Percentiles rank a stretch among this genome's conserved stretches.
Evolutionary conservation across 2,888 invertebrate genomes (phyloP).

Genomic region (Dendrolimus pini): DNA sequence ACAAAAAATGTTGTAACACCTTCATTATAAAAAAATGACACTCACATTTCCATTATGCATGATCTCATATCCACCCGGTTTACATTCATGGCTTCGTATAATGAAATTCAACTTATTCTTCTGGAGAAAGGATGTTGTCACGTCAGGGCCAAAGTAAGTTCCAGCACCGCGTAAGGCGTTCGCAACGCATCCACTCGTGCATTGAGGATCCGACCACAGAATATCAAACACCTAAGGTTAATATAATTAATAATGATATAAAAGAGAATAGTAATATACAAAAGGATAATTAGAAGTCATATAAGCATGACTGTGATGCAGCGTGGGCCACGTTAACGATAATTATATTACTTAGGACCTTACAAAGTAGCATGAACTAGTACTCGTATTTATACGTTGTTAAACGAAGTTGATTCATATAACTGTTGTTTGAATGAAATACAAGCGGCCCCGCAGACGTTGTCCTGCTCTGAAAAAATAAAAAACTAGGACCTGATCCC

Average conservation of each 20-base stretch:
- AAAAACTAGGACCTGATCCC: no score
- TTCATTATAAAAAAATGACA: constrained; percentile 9
- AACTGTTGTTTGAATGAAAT: no score
- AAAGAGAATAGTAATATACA: not conserved
- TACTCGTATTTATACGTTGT: no score
- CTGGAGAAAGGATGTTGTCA: constrained; percentile 85
- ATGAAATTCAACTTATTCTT: constrained; percentile 86
- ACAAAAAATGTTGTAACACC: not conserved
- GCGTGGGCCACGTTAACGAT: no score
- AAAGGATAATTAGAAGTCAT: no score
- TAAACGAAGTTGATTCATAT: no score
- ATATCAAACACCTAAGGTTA: constrained; percentile 88
- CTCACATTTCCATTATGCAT: constrained; percentile 88
- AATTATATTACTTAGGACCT: no score
- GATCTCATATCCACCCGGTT: constrained; percentile 93
- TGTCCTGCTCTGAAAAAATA: no score
- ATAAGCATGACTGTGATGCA: no score
- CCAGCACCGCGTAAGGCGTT: constrained; percentile 93
- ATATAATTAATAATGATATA: not conserved
- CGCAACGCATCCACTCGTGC: constrained; percentile 85
- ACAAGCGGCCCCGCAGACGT: no score
- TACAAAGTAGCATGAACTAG: no score
- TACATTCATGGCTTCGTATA: constrained; percentile 95
- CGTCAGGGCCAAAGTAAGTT: constrained; percentile 94
- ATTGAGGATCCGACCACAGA: constrained; percentile 95